Base-by-base conservation (phyloP, 2,113 vertebrate species). In the Pangasianodon gigas region DNA sequence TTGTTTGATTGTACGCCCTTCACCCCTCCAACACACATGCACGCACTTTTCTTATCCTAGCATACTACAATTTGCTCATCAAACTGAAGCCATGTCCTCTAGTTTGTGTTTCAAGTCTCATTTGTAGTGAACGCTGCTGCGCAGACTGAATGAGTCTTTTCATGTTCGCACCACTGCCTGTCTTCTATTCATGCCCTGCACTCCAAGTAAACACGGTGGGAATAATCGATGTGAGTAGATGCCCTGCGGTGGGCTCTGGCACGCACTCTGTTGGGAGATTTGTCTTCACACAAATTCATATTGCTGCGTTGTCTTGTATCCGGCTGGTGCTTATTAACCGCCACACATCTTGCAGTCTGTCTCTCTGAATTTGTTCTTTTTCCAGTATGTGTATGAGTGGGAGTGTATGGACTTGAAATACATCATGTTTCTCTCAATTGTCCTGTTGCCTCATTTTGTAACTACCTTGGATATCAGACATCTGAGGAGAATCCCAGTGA, bases 61-160 rank as follows among this genome's bases (percentile, higher is more conserved):
- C 37, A 24, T 83, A 58, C 54, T 16, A 67, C 75, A 54, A 85
- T 75, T 54, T 51, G 58, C 83, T 13, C 24, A 18, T 69, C 67
- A 65, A 51, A 41, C 86, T 85, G 82, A 86, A 89, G 74, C 88
- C 60, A 81, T 88, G 44, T 62, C 29, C 8, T 62, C 54, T 41
- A 26, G 71, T 44, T 32, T 86, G 54, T 77, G 24, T 87, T 44
- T 69, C 26, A 14, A 46, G n/a, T 79, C 87, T 80, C 6, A 52
- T 85, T 32, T 18, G 44, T 48, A 41, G 10, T 87, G 58, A 67
- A 69, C 48, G 9, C 46, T 77, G 69, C 67, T 77, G 69, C 60
- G 56, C n/a, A 52, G 56, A 85, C 44, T 67, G 29, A 85, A 84
- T 84, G 62, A 71, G 62, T 88, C 54, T 80, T 41, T 58, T 80